Percentiles rank a stretch among this genome's conserved stretches.
Conservation (phyloP, 2,888 invertebrate genomes). For the Yponomeuta plumbellus region DNA sequence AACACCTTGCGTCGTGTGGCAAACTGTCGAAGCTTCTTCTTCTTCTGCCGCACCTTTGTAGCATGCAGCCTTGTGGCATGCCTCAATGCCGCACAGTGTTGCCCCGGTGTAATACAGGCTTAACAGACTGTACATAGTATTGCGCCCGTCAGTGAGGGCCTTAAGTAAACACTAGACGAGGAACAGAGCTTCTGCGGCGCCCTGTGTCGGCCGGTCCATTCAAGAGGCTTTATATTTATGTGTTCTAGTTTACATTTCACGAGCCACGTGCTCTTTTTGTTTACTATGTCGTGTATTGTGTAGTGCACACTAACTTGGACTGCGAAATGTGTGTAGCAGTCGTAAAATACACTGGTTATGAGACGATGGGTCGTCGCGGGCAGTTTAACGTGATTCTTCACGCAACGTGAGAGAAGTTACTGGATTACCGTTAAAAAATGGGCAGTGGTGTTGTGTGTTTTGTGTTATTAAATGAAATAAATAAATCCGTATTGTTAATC, state of each 20-base stretch:
- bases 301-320: constrained; percentile 38
- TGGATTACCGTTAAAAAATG: background rate
- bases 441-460: too few species aligned
- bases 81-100: too few species aligned
- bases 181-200: constrained; percentile 25
- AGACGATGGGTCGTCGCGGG: background rate
- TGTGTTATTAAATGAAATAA: too few species aligned
- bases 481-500: too few species aligned
- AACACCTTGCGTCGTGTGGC: too few species aligned
- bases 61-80: too few species aligned
- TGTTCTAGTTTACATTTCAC: constrained; percentile 63
- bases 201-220: constrained; percentile 54
- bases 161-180: background rate
- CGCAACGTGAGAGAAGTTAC: background rate
- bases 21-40: too few species aligned
- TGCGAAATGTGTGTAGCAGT: constrained; percentile 48
- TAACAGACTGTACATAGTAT: too few species aligned
- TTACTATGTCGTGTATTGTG: constrained; percentile 29
- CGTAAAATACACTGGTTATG: constrained; percentile 30
- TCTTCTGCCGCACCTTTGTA: too few species aligned
- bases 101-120: too few species aligned
- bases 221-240: constrained; percentile 50
- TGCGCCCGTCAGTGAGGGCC: too few species aligned
- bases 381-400: background rate
- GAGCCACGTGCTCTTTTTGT: constrained; percentile 63